These are phyloP conservation scores for Charaxes varanes DNA, from an alignment of 1,140 invertebrate species.

Conservation along the genomic window DNA sequence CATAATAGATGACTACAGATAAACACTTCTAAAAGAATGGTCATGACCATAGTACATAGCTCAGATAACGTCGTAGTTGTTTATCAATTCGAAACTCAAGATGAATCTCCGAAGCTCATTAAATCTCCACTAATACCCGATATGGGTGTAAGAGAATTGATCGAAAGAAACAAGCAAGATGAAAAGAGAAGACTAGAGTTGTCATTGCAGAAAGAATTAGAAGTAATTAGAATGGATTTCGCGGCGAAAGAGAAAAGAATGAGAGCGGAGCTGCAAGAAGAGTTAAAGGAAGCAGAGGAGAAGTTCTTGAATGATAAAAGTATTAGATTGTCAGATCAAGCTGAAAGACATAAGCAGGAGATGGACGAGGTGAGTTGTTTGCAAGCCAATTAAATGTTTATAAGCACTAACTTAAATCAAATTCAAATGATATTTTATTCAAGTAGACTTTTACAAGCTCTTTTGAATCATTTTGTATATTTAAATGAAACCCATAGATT, in stretches of 20 bases:
- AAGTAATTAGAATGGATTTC: slow-evolving; percentile 60
- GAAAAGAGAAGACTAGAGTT: slow-evolving; percentile 56
- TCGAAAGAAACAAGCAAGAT: slow-evolving; percentile 32
- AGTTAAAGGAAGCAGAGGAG: slow-evolving; percentile 71
- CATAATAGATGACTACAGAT: too few species aligned
- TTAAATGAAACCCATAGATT: too few species aligned
- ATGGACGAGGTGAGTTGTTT: slow-evolving; percentile 69
- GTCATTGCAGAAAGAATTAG: slow-evolving; percentile 56
- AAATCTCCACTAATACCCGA: slow-evolving; percentile 23
- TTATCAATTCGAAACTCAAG: slow-evolving; percentile 60
- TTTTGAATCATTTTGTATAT: too few species aligned
- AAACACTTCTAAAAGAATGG: too few species aligned
- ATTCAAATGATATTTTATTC: too few species aligned
- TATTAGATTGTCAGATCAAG: slow-evolving; percentile 64
- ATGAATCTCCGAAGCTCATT: slow-evolving; percentile 37
- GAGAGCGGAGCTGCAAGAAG: slow-evolving; percentile 67
- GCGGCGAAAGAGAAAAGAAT: slow-evolving; percentile 60
- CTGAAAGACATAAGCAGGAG: slow-evolving; percentile 65
- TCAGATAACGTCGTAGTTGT: slow-evolving; percentile 60
- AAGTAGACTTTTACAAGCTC: too few species aligned
- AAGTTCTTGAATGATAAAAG: slow-evolving; percentile 73
- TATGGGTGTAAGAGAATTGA: slow-evolving; percentile 18
- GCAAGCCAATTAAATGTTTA: neutral
- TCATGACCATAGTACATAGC: too few species aligned
- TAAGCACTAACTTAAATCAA: too few species aligned